Evolutionary conservation across 2,888 invertebrate genomes (phyloP), one percentile per base, ranked within the genome.

Genomic region (Scaptomyza reducta): DNA sequence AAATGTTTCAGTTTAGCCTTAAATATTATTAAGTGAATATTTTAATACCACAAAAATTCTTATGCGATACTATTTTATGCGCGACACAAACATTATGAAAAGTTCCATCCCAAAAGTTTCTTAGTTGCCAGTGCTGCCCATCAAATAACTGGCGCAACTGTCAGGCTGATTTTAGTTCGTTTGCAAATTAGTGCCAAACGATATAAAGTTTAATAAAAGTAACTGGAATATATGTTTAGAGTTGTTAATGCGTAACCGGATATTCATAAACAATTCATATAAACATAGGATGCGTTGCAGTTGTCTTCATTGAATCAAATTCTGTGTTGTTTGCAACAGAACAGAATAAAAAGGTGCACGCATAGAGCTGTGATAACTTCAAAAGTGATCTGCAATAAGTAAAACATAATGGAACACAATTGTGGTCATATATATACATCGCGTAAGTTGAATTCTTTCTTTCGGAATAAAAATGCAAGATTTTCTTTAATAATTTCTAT

Each of bases 381-480:
- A n/a, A 6, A 33, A 33, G 18, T 33, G 18, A 31, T 33, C n/a
- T 18, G 6, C 11, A 11, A 10, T 13, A 14, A 6, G 5, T 22
- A 22, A 13, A 11, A 18, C 3, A 9, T 16, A 38, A 45, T 4
- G 9, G 18, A 47, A 54, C 44, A 62, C 7, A 50, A 76, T 40
- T 62, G 53, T n/a, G 33, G 56, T n/a, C 60, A 72, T 18, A 25
- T 56, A 54, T 45, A 62, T 5, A 67, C 54, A 2, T 62, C 51
- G 22, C 56, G 77, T 74, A 44, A 63, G 29, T 18, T 18, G 1
- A 16, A 49, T 10, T 10, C 18, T 0, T 0, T 22, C 1, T n/a
- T 14, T 2, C 31, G 13, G 13, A n/a, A 35, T 11, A 7, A 11
- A 10, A 11, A 18, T 22, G 1, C 22, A 33, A 6, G 18, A 11